Conservation (phyloP, 53 echinoderm and acorn worm genomes). For the Temnopleurus reevesii region DNA sequence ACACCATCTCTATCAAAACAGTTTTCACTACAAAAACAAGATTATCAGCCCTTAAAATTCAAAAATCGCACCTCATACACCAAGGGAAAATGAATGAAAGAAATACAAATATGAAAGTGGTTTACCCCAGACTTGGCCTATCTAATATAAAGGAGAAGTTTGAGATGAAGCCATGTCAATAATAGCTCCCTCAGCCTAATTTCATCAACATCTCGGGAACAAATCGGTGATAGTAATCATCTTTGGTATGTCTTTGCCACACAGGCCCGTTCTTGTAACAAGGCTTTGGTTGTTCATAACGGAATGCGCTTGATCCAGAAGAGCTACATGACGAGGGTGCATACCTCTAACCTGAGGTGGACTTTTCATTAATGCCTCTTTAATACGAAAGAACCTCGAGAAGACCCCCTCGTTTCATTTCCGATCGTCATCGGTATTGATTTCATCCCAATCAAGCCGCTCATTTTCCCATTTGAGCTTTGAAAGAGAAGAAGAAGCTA, state of each 20-base stretch:
- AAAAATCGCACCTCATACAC: slow-evolving; percentile 10
- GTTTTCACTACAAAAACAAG: slow-evolving; percentile 19
- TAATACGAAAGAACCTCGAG: slow-evolving; percentile 36
- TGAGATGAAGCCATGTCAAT: slow-evolving; percentile 2
- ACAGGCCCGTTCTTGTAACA: slow-evolving; percentile 35
- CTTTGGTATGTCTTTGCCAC: slow-evolving; percentile 32
- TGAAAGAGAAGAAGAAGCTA: slow-evolving; percentile 33
- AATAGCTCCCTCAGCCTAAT: slow-evolving; percentile 28
- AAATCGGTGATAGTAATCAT: slow-evolving; percentile 32
- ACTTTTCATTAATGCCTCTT: slow-evolving; percentile 61
- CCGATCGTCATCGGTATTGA: slow-evolving; percentile 57
- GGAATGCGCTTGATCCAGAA: slow-evolving; percentile 45
- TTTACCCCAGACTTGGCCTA: neutral
- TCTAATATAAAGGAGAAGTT: neutral
- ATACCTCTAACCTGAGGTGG: slow-evolving; percentile 34
- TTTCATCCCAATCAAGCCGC: slow-evolving; percentile 54
- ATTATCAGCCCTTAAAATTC: neutral
- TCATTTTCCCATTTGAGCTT: slow-evolving; percentile 57
- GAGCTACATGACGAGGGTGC: neutral
- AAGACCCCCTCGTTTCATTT: slow-evolving; percentile 49
- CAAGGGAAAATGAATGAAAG: neutral
- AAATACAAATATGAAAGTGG: slow-evolving; percentile 15
- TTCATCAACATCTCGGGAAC: slow-evolving; percentile 45
- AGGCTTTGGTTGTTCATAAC: slow-evolving; percentile 34
- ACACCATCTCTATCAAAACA: slow-evolving; percentile 16